Evolutionary conservation across 30 jellyfish, hydroid and myxozoan species (phyloP), one percentile per base, ranked within the genome.

Genomic region (Rhopilema esculentum): DNA sequence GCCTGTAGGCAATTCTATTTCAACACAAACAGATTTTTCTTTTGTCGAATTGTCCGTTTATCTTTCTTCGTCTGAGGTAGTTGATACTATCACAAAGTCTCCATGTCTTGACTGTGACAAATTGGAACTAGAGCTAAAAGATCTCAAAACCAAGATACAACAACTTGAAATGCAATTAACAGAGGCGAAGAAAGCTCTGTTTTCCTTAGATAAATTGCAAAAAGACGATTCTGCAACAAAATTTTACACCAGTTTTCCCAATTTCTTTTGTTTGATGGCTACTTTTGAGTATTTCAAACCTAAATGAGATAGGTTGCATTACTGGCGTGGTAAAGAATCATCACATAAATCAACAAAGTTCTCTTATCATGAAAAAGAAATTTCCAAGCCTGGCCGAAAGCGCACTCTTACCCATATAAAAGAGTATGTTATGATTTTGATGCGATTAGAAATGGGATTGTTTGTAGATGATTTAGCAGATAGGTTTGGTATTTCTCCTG

Each of bases 401-500:
- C 21, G 25, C 73, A n/a, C 30, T 20, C 74, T 75, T 22, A 24
- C 86, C 21, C 75, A 28, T 70, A 1, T 75, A 23, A 25, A 75
- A 28, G 86, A 30, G 50, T 75, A 24, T 75, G 30, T 75, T 17
- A 21, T 28, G 30, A 80, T 75, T 75, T 75, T 75, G 86, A 75
- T 75, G 74, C 72, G 86, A 21, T 27, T 75, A 16, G 30, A 75
- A 9, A 16, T 28, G 28, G 72, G 74, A 18, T 75, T 75, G 74
- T 75, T 75, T 21, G 27, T 75, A 20, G 8, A 71, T 28, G 86
- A 75, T 75, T 27, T 75, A 20, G 73, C 33, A 24, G 74, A 75
- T 70, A 4, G 74, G 33, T 67, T 82, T 67, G 50, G 64, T 64
- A 67, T 82, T 31, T 82, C 91, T 1, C 70, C 91, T 82, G 88